Percentiles rank a stretch among this genome's conserved stretches.
These are phyloP conservation scores for Coenobita brevimanus DNA, from an alignment of 1,140 invertebrate species.

Conservation along the genomic window DNA sequence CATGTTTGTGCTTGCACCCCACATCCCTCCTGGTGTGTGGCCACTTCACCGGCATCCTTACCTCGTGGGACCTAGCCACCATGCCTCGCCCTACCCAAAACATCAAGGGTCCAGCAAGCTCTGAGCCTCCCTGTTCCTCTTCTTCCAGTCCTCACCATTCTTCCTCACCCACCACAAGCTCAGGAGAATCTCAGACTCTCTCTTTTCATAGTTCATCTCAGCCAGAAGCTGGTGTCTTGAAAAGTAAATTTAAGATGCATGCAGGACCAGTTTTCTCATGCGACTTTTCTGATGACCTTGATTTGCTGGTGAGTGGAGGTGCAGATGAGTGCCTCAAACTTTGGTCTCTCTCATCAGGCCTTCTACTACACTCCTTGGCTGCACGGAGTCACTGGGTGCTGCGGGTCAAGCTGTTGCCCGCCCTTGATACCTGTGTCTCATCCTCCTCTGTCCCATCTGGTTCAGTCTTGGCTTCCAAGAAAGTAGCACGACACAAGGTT, in stretches of 20 bases:
- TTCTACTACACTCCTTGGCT: conserved; percentile 72
- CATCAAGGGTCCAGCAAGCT: neutral
- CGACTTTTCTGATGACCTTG: conserved; percentile 74
- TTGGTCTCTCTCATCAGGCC: conserved; percentile 73
- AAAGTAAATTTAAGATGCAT: conserved; percentile 73
- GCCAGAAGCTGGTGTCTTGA: neutral
- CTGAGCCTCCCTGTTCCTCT: too few relatives aligned
- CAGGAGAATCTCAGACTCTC: too few relatives aligned
- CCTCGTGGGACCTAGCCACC: conserved; percentile 62
- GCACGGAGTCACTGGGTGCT: conserved; percentile 72
- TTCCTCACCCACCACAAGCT: too few relatives aligned
- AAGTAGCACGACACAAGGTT: conserved; percentile 20
- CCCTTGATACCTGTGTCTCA: too few relatives aligned
- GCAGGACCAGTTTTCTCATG: conserved; percentile 74
- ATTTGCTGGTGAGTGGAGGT: conserved; percentile 73
- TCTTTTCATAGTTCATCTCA: too few relatives aligned
- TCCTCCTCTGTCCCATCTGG: too few relatives aligned
- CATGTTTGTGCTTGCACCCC: conserved; percentile 70
- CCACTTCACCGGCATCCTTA: conserved; percentile 70
- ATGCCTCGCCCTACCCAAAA: conserved; percentile 10
- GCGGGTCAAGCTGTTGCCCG: conserved; percentile 64
- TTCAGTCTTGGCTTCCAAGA: too few relatives aligned
- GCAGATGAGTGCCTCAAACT: conserved; percentile 74
- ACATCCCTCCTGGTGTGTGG: conserved; percentile 68
- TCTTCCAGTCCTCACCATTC: neutral